Base-by-base conservation (phyloP, 2,113 vertebrate genomes). In the Copsychus sechellarum region DNA sequence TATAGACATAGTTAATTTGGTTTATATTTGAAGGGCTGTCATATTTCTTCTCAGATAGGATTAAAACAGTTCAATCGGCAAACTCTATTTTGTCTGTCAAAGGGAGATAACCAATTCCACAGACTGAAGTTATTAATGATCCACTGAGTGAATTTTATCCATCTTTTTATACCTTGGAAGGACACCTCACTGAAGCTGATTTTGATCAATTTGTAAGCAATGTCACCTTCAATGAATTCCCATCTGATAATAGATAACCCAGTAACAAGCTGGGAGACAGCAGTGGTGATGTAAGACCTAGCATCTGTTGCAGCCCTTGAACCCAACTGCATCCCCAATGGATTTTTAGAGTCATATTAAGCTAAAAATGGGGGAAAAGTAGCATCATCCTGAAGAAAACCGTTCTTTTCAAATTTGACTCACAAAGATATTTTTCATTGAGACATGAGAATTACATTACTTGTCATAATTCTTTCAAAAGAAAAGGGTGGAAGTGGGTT, bases 191-290 rank as follows among this genome's bases (percentile, higher is more conserved):
- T 73, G 85, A 77, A 92, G 77, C 93, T 79, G 95, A 94, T 96
- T 95, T 96, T 95, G 94, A 95, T 97, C 94, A 95, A 95, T 95
- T 74, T 91, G 62, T 95, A 96, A 95, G 88, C 83, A 93, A 89
- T 93, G 95, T 93, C 96, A 96, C 92, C 84, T 96, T 95, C 85
- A 95, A 94, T 97, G 92, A 95, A 96, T 95, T 95, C 60, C 76
- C 66, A 70, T 89, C 62, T 86, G 81, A 86, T 90, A 76, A 71
- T 69, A 88, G 91, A 87, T 93, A 91, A 91, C 61, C 88, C 81
- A 84, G 72, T 93, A 96, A 93, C 71, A 85, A 93, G 85, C 71
- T 92, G 64, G 79, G 73, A 92, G 80, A 95, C 48, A 70, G 67
- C 48, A 90, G 79, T 94, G 69, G 58, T 92, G 92, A 80, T 90